Conservation (phyloP, 2,113 vertebrate genomes). For the Capreolus pygargus region DNA sequence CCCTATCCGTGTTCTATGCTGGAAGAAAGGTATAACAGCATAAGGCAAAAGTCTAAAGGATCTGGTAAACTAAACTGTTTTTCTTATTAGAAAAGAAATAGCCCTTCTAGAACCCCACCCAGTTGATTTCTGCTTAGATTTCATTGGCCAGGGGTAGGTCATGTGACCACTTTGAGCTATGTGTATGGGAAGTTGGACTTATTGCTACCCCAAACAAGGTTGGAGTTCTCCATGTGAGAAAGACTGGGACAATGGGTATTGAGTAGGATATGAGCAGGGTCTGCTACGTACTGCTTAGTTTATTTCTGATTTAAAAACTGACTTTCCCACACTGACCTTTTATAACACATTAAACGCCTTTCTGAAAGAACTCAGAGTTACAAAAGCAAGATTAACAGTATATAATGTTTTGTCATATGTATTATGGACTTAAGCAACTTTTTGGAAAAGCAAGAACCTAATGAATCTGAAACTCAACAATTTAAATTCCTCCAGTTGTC, state of each 20-base stretch:
- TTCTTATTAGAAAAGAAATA: background rate
- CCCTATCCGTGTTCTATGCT: background rate
- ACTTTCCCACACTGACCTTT: background rate
- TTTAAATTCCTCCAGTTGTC: background rate
- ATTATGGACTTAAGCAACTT: background rate
- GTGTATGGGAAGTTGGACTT: background rate
- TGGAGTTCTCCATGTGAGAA: background rate
- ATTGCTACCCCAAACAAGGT: background rate
- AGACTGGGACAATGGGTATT: background rate
- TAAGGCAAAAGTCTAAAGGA: background rate
- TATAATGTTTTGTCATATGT: background rate
- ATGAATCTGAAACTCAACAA: background rate
- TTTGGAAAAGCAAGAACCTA: background rate
- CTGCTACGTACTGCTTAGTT: background rate
- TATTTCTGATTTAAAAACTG: background rate
- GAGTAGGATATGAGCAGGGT: background rate
- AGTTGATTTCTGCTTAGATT: background rate
- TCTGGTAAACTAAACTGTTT: background rate
- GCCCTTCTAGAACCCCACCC: background rate
- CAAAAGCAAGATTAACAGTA: background rate
- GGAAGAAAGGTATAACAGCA: background rate
- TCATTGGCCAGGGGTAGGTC: background rate
- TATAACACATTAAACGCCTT: background rate
- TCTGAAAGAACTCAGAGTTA: background rate
- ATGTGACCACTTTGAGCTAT: background rate